A percentile compares a stretch with the other conserved stretches of the same genome.
Evolutionary conservation across 2,888 invertebrate genomes (phyloP).

Genomic region (Sipunculus nudus): DNA sequence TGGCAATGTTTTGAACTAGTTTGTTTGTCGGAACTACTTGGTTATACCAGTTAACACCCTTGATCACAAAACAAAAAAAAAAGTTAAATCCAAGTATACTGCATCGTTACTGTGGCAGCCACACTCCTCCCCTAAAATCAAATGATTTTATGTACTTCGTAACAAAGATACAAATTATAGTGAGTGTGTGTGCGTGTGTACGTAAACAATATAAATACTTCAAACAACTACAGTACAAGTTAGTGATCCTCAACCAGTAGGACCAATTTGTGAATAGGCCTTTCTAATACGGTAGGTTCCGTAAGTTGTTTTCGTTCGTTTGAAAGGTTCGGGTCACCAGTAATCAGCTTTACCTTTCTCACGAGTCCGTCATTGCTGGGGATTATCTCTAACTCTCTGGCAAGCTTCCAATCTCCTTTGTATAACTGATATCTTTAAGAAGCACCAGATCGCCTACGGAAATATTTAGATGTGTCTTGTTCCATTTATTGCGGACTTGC

Average conservation of each 20-base stretch:
- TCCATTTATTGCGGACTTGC: conserved; percentile 18
- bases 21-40: too few relatives aligned
- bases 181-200: too few relatives aligned
- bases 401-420: conserved; percentile 10
- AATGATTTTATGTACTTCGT: too few relatives aligned
- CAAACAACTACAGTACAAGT: too few relatives aligned
- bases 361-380: conserved; percentile 14
- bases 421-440: background rate
- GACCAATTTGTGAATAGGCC: conserved; percentile 19
- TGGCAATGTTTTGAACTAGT: too few relatives aligned
- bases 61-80: too few relatives aligned
- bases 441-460: conserved; percentile 17
- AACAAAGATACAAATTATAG: too few relatives aligned
- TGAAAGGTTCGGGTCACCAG: background rate
- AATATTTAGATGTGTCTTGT: background rate
- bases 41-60: too few relatives aligned
- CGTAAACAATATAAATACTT: too few relatives aligned
- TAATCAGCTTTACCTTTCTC: conserved; percentile 18
- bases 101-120: too few relatives aligned
- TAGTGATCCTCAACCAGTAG: conserved; percentile 6
- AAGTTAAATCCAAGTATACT: too few relatives aligned
- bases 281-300: background rate
- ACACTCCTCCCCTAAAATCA: too few relatives aligned
- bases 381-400: conserved; percentile 11
- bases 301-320: background rate